Evolutionary conservation across 2,797 vertebrate genomes (phyloP), one percentile per base, ranked within the genome.

Genomic region (Tokudaia muenninki): DNA sequence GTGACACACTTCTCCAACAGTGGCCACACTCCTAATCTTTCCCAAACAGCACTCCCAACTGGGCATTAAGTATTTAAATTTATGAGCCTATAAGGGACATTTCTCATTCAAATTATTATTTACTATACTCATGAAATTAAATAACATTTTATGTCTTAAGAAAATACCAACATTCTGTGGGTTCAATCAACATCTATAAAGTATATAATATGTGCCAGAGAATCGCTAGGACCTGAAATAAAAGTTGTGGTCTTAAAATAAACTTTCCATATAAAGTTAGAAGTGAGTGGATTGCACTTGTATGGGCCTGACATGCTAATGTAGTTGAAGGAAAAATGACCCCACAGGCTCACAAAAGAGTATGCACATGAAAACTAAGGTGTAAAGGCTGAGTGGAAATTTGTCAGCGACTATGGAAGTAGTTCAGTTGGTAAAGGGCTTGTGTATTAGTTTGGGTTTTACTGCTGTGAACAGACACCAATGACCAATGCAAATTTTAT

Each of bases 91-190:
- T 37, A 34, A 21, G 1, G 22, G 31, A 52, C 47, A 29, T 72
- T 72, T 72, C 84, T 70, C 34, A 29, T 72, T 87, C 65, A 55
- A 72, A 72, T 26, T 21, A 37, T 67, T 55, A 59, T 6, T 26
- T 82, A 70, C 12, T 14, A 52, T 61, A 50, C 50, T 75, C 16
- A 34, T n/a, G 74, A 8, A 55, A 34, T 31, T 31, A 63, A 86
- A 59, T 41, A 59, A 47, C 19, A 24, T 72, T 93, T 67, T 74
- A 41, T 65, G 80, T 79, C 44, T 94, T 44, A 78, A 83, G 59
- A 77, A 91, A 96, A 70, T 55, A n/a, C 34, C 61, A 67, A 24
- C 61, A 67, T 24, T 67, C 41, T 0, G 3, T 67, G 31, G 10
- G 29, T 50, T 67, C 31, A 34, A 31, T 9, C n/a, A 80, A 41